These are phyloP conservation scores for Miniopterus natalensis DNA, from an alignment of 2,113 vertebrate genomes.

Conservation along the genomic window DNA sequence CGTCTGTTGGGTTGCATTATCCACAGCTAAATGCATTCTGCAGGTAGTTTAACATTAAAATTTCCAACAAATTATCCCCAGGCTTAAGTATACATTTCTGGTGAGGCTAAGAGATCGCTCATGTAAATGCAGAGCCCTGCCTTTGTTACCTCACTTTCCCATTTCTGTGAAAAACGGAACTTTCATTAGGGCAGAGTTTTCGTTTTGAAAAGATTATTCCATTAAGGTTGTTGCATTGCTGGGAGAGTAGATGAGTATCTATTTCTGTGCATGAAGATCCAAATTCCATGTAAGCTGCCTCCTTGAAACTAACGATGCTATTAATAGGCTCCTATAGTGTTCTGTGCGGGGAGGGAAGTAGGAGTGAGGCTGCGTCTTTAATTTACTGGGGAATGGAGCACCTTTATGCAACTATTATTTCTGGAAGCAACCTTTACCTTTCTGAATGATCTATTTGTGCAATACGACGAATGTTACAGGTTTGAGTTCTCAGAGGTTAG, in stretches of 20 bases:
- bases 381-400: slow-evolving; percentile 74
- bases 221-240: slow-evolving; percentile 73
- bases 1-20: slow-evolving; percentile 76
- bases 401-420: slow-evolving; percentile 80
- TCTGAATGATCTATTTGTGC: slow-evolving; percentile 80
- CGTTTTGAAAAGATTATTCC: slow-evolving; percentile 77
- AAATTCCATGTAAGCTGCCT: slow-evolving; percentile 60
- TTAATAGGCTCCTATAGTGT: slow-evolving; percentile 79
- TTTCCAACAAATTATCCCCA: slow-evolving; percentile 71
- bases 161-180: slow-evolving; percentile 64
- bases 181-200: slow-evolving; percentile 81
- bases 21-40: slow-evolving; percentile 77
- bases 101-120: slow-evolving; percentile 81
- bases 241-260: slow-evolving; percentile 74
- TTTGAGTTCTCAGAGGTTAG: slow-evolving; percentile 72
- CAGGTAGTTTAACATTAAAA: slow-evolving; percentile 75
- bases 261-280: slow-evolving; percentile 80
- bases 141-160: slow-evolving; percentile 57
- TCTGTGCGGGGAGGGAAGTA: slow-evolving; percentile 67
- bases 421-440: slow-evolving; percentile 80
- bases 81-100: slow-evolving; percentile 76
- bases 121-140: slow-evolving; percentile 77
- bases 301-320: slow-evolving; percentile 82
- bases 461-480: slow-evolving; percentile 65
- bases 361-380: slow-evolving; percentile 74